phyloP scores from a whole-genome alignment of 2,797 vertebrate genomes.

The Premnoplex brunnescens region DNA sequence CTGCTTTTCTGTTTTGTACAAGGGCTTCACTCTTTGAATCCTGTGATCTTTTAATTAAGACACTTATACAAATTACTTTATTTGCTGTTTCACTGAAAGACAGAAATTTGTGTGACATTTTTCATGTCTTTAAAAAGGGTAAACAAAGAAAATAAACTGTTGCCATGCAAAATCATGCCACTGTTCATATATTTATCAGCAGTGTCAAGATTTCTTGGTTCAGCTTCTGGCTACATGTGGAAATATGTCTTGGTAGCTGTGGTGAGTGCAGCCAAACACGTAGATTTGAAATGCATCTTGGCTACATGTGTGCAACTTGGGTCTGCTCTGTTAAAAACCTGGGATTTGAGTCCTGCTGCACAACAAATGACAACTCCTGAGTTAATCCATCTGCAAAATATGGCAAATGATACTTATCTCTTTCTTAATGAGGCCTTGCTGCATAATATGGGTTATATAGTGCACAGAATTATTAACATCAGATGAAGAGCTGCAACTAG shows the following conservation, averaged over 20 bases:
- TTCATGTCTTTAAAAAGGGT: neutral
- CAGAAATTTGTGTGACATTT: neutral
- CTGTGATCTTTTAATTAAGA: neutral
- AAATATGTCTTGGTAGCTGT: neutral
- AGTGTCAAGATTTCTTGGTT: neutral
- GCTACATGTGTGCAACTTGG: neutral
- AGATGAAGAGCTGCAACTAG: slow-evolving; percentile 27
- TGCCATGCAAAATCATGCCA: neutral
- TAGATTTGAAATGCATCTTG: neutral
- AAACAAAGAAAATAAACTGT: neutral
- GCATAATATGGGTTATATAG: slow-evolving; percentile 48
- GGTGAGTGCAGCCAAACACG: neutral
- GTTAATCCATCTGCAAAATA: slow-evolving; percentile 54
- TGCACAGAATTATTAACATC: slow-evolving; percentile 33
- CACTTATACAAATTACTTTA: neutral
- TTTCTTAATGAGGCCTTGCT: slow-evolving; percentile 59
- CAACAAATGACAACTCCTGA: slow-evolving; percentile 13
- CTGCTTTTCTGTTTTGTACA: neutral
- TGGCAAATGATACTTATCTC: slow-evolving; percentile 52
- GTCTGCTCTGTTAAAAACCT: slow-evolving; percentile 8
- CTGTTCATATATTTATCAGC: neutral
- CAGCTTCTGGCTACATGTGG: neutral
- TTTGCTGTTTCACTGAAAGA: neutral
- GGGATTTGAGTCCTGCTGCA: neutral
- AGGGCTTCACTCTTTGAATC: neutral